Base-by-base conservation (phyloP, 2,113 vertebrate species). In the Tautogolabrus adspersus region DNA sequence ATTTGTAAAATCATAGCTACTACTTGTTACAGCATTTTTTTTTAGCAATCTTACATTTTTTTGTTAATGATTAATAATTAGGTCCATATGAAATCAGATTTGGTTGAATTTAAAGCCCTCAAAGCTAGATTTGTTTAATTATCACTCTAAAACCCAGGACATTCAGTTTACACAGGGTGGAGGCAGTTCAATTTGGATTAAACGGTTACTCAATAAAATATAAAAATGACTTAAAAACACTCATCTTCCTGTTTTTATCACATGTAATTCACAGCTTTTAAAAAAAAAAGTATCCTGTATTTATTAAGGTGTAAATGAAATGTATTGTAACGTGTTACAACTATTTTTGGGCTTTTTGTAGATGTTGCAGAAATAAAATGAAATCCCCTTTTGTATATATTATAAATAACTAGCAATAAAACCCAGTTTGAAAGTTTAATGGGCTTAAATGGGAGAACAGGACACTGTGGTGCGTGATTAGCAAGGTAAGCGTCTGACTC, bases 401-500 rank as follows among this genome's bases (percentile, higher is more conserved):
- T 6, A 49, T 19, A 8, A 6, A 49, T 42, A 18, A 7, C 16
- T 15, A 19, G 47, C 47, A 8, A 5, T 49, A 18, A 15, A 18
- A 15, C 16, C 5, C 5, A 18, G 15, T 49, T 49, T 18, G 47
- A 49, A 49, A 4, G 1, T 49, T 49, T 19, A 49, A 49, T 49
- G 47, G 16, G 47, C 15, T 7, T 52, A 8, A n/a, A 52, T 3
- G 3, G 60, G 21, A 22, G 6, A 6, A 30, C 62, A 16, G 18
- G 23, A 52, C 10, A 0, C 12, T 42, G 12, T 19, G 15, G 18
- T 11, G 15, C 19, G 10, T 37, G 44, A 59, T 34, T 8, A 44
- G 15, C 11, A 30, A 74, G 65, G 56, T 49, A 51, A 55, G 52
- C 23, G 21, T 67, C 68, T 64, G 10, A 77, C 38, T 75, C 13